phyloP scores from a whole-genome alignment of 2,113 vertebrate genomes.

The Galbula dea region DNA sequence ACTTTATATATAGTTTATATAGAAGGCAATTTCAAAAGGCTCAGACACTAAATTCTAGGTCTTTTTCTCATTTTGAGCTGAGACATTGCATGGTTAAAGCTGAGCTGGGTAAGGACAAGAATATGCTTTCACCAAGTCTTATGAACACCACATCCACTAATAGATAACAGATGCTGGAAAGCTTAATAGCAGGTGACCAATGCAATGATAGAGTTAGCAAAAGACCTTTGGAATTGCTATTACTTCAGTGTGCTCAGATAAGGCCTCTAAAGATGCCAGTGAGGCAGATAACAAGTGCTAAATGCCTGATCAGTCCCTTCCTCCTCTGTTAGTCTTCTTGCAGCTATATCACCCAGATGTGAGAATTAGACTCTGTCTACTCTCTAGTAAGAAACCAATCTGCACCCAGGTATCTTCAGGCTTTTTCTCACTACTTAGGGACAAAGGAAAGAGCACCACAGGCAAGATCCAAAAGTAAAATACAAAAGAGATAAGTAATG shows the following conservation, averaged over 20 bases:
- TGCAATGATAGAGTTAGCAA: not conserved
- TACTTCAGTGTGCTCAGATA: slow-evolving; percentile 38
- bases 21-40: not conserved
- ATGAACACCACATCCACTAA: not conserved
- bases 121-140: not conserved
- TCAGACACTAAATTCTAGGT: not conserved
- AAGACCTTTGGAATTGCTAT: slow-evolving; percentile 29
- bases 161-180: slow-evolving; percentile 31
- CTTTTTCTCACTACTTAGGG: not conserved
- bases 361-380: not conserved
- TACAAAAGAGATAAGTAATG: not conserved
- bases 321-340: not conserved
- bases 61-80: not conserved
- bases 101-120: not conserved
- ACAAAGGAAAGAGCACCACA: not conserved
- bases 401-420: not conserved
- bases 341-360: not conserved
- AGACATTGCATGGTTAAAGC: not conserved
- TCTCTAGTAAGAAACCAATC: not conserved
- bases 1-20: not conserved
- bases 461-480: not conserved
- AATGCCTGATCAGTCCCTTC: slow-evolving; percentile 22
- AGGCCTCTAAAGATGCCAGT: slow-evolving; percentile 11
- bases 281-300: slow-evolving; percentile 8
- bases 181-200: slow-evolving; percentile 42